phyloP scores from a whole-genome alignment of 2,888 invertebrate species.

The Amiota minor region DNA sequence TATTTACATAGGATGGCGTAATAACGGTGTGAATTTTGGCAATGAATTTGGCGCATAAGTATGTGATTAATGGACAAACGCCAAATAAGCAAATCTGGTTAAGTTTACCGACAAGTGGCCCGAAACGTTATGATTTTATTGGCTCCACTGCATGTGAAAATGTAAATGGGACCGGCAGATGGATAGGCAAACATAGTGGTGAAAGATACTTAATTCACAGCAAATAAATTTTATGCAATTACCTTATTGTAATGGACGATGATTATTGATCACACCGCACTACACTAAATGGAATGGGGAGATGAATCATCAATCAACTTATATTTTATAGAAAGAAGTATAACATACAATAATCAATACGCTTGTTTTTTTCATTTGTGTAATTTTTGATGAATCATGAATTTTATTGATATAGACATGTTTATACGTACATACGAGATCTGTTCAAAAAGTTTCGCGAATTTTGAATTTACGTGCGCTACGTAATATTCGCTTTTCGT shows the following conservation, averaged over 20 bases:
- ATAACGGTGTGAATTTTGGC: slow-evolving; percentile 88
- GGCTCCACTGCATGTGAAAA: slow-evolving; percentile 58
- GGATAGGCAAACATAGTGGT: slow-evolving; percentile 93
- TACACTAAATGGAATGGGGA: too few relatives aligned
- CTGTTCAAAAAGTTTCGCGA: too few relatives aligned
- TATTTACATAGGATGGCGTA: slow-evolving; percentile 84
- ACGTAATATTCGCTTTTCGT: too few relatives aligned
- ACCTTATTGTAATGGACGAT: slow-evolving; percentile 70
- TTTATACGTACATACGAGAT: too few relatives aligned
- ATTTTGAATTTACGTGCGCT: too few relatives aligned
- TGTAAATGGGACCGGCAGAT: slow-evolving; percentile 81
- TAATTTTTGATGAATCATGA: too few relatives aligned
- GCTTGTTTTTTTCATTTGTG: too few relatives aligned
- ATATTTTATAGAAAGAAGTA: too few relatives aligned
- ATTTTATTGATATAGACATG: too few relatives aligned
- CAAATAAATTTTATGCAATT: slow-evolving; percentile 78
- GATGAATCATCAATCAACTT: too few relatives aligned
- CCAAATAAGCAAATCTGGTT: slow-evolving; percentile 99
- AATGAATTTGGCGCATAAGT: slow-evolving; percentile 84
- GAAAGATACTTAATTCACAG: slow-evolving; percentile 75
- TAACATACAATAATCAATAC: too few relatives aligned
- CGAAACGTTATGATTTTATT: slow-evolving; percentile 90
- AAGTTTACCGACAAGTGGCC: slow-evolving; percentile 94
- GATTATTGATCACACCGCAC: too few relatives aligned
- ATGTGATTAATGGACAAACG: slow-evolving; percentile 97